Percentiles rank a stretch among this genome's conserved stretches.
Evolutionary conservation across 2,797 vertebrate species (phyloP).

Genomic region (Alfaro cultratus): DNA sequence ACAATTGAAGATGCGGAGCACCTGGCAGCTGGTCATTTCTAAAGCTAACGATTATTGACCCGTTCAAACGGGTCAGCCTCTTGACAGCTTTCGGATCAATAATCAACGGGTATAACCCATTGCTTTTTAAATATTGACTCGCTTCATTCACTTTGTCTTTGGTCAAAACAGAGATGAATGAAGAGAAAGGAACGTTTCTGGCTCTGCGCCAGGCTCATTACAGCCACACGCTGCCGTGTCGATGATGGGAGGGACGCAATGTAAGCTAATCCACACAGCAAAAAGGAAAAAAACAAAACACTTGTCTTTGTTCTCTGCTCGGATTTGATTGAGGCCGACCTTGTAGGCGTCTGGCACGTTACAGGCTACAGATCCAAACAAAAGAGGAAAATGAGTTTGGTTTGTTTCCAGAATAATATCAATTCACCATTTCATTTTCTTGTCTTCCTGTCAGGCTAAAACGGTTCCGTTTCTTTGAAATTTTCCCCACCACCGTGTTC

Average conservation of each 20-base stretch:
- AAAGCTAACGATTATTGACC: constrained; percentile 9
- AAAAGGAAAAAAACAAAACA: neutral
- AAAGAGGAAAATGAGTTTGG: constrained; percentile 1
- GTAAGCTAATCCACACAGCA: neutral
- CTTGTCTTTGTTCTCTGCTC: neutral
- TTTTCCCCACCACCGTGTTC: constrained; percentile 3
- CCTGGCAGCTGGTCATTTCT: constrained; percentile 6
- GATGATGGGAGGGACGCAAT: constrained; percentile 17
- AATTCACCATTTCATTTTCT: constrained; percentile 19
- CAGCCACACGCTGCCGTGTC: constrained; percentile 3
- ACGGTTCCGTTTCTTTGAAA: neutral
- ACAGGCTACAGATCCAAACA: constrained; percentile 15
- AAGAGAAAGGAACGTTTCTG: constrained; percentile 33
- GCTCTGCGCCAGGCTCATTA: constrained; percentile 50
- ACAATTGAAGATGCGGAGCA: neutral
- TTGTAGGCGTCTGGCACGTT: constrained; percentile 14
- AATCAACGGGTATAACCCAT: constrained; percentile 26
- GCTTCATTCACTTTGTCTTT: constrained; percentile 27
- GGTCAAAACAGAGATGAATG: constrained; percentile 42
- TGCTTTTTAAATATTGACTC: constrained; percentile 29
- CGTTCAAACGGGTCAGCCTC: constrained; percentile 19
- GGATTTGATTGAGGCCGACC: constrained; percentile 39
- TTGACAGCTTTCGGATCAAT: constrained; percentile 32
- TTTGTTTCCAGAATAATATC: constrained; percentile 23
- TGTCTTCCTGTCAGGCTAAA: neutral